These are phyloP conservation scores for Amphiprion ocellaris DNA, from an alignment of 2,113 vertebrate genomes.

Conservation along the genomic window DNA sequence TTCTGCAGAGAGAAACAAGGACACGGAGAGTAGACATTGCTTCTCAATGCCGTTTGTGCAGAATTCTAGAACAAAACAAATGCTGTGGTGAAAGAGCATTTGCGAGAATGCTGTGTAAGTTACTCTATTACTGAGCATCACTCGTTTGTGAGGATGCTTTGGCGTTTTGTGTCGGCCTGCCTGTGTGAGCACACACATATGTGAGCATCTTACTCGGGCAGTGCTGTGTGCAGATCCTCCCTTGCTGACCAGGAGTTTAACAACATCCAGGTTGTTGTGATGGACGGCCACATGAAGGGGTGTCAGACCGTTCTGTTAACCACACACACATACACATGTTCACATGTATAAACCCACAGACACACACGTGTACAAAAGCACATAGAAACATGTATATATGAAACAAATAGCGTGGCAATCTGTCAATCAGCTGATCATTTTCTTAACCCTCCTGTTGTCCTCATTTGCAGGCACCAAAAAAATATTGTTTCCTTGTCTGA, in stretches of 20 bases:
- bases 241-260: conserved; percentile 93
- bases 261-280: conserved; percentile 97
- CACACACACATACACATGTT: conserved; percentile 65
- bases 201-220: conserved; percentile 89
- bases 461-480: too few species aligned
- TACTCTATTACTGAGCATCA: conserved; percentile 6
- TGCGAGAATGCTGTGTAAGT: background rate
- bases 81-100: background rate
- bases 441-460: too few species aligned
- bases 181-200: conserved; percentile 45
- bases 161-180: conserved; percentile 29
- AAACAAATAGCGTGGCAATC: conserved; percentile 50
- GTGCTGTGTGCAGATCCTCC: conserved; percentile 94
- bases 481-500: too few species aligned
- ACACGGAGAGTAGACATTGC: background rate
- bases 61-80: conserved; percentile 15
- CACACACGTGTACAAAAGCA: conserved; percentile 42
- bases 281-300: conserved; percentile 97
- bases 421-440: conserved; percentile 25
- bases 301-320: conserved; percentile 97
- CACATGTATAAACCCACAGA: conserved; percentile 28
- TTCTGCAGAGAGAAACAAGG: conserved; percentile 85
- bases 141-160: conserved; percentile 6
- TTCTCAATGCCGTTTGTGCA: background rate
- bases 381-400: conserved; percentile 65